These are phyloP conservation scores for Typhlichthys eigenmanni DNA, from an alignment of 2,797 vertebrate species.

Conservation along the genomic window DNA sequence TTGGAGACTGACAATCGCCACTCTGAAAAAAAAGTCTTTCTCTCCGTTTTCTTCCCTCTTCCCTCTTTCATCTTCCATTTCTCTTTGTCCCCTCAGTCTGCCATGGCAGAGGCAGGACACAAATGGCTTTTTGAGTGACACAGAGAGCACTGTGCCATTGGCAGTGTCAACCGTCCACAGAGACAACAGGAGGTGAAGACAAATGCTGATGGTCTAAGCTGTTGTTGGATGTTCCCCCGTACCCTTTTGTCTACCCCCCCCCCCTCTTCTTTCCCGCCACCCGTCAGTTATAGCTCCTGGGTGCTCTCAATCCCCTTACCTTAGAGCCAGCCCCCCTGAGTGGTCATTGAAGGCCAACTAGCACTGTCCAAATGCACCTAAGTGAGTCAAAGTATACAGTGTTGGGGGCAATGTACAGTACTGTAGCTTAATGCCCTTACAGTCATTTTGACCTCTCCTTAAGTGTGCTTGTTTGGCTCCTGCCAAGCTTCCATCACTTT, in stretches of 20 bases:
- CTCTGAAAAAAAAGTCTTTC: conserved; percentile 59
- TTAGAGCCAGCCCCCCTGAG: neutral
- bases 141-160: conserved; percentile 62
- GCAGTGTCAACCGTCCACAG: conserved; percentile 60
- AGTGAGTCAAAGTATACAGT: conserved; percentile 13
- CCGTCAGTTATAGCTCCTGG: too few species aligned
- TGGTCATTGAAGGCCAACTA: conserved; percentile 49
- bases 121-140: conserved; percentile 81
- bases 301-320: too few species aligned
- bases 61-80: conserved; percentile 8
- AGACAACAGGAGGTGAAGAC: conserved; percentile 65
- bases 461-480: conserved; percentile 59
- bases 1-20: conserved; percentile 68
- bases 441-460: conserved; percentile 51
- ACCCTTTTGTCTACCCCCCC: conserved; percentile 5
- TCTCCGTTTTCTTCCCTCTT: conserved; percentile 26
- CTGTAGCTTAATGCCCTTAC: conserved; percentile 61
- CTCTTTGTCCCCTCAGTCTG: conserved; percentile 53
- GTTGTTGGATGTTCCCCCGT: conserved; percentile 54
- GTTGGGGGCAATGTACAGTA: conserved; percentile 48
- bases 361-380: conserved; percentile 13
- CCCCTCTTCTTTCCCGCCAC: neutral
- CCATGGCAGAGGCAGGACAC: conserved; percentile 64
- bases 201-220: conserved; percentile 65
- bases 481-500: conserved; percentile 36